Evolutionary conservation across 2,113 vertebrate genomes (phyloP).

Genomic region (Pardalotus punctatus): DNA sequence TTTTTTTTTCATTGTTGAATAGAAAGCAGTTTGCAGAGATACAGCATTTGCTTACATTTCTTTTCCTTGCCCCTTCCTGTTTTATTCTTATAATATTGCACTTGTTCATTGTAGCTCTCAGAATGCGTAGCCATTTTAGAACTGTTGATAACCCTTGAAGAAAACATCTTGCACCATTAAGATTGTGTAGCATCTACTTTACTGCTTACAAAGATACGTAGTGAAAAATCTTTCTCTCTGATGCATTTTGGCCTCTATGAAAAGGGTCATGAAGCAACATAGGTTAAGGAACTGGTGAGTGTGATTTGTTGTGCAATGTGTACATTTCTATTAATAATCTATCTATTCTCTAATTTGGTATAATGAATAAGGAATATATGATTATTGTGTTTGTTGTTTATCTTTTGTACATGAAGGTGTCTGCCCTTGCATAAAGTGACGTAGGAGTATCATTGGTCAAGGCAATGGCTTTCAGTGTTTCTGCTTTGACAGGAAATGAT

Average conservation of each 20-base stretch:
- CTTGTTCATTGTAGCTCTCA: slow-evolving; percentile 30
- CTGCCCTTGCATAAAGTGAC: slow-evolving; percentile 70
- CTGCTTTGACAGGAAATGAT: slow-evolving; percentile 37
- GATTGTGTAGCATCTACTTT: background rate
- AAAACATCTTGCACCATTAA: background rate
- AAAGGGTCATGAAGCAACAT: slow-evolving; percentile 41
- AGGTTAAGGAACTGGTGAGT: slow-evolving; percentile 52
- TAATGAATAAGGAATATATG: slow-evolving; percentile 71
- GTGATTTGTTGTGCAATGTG: slow-evolving; percentile 71
- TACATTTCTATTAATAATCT: slow-evolving; percentile 67
- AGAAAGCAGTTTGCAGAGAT: slow-evolving; percentile 37
- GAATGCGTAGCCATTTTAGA: background rate
- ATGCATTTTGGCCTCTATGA: slow-evolving; percentile 60
- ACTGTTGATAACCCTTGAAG: background rate
- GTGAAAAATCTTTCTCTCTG: slow-evolving; percentile 22
- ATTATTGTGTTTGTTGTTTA: slow-evolving; percentile 64
- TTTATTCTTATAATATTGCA: slow-evolving; percentile 63
- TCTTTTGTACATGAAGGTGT: slow-evolving; percentile 71
- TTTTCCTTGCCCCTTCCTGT: slow-evolving; percentile 7
- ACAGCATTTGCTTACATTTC: slow-evolving; percentile 20
- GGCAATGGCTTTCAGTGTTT: slow-evolving; percentile 68
- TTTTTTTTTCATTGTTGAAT: background rate
- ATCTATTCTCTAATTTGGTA: slow-evolving; percentile 71
- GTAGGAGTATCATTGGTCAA: slow-evolving; percentile 70
- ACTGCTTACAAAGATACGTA: slow-evolving; percentile 48